Evolutionary conservation across 2,113 vertebrate species (phyloP), one percentile per base, ranked within the genome.

Genomic region (Centropus bengalensis): DNA sequence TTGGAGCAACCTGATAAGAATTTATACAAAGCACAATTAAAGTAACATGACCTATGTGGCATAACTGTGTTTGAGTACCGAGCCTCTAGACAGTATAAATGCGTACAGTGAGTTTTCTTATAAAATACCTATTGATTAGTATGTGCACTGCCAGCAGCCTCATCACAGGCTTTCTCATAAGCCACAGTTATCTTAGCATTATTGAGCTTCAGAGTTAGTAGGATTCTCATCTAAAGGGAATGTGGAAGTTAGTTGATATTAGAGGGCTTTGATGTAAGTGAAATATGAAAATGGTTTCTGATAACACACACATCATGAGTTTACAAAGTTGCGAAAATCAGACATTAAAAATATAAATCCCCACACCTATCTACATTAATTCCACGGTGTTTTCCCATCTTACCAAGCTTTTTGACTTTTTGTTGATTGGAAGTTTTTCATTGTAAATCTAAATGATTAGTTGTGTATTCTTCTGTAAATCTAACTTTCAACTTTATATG

Each of bases 241-340:
- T 18, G 1, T 69, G 30, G 26, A 16, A 23, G 27, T 24, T 14
- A 52, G 8, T 20, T 38, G 18, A 44, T 22, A 21, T 40, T 10
- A 81, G 19, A 75, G 30, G 12, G 4, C 11, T n/a, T 62, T 44
- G 21, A 6, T 82, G 36, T 26, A 54, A 40, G 19, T 8, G 38
- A 36, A 42, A 45, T 10, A 7, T 33, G 30, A 58, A 69, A 80
- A 33, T 52, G 14, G 7, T 76, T 84, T 45, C 49, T 66, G 16
- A 6, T 51, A 33, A 44, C 12, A 10, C 0, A 0, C 15, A 10
- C 11, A 59, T 0, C 1, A 7, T 36, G 59, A 21, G 8, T 38
- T 49, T 80, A 22, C 12, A 44, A 52, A 64, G 13, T 14, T 44
- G 21, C 14, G 8, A 62, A 76, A 64, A 36, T 62, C 20, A 6